phyloP scores from a whole-genome alignment of 2,113 vertebrate species.

The Panthera tigris region DNA sequence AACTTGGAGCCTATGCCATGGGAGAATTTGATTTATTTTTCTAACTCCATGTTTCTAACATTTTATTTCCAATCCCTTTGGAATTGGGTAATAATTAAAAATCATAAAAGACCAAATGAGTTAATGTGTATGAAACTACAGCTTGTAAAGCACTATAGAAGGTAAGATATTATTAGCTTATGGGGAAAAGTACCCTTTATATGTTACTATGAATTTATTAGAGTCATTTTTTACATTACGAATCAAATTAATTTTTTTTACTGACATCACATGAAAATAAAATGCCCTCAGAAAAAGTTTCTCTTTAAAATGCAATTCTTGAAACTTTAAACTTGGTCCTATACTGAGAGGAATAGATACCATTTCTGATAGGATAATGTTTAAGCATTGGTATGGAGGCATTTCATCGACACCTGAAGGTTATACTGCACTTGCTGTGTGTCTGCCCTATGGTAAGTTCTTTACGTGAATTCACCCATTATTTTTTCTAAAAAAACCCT shows the following conservation, averaged over 20 bases:
- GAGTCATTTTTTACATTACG: neutral
- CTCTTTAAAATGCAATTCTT: neutral
- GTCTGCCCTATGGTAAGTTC: neutral
- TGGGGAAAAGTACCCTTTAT: neutral
- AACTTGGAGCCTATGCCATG: neutral
- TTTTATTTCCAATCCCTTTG: slow-evolving; percentile 14
- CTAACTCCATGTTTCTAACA: neutral
- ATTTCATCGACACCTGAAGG: neutral
- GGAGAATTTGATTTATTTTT: neutral
- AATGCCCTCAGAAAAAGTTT: neutral
- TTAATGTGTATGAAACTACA: slow-evolving; percentile 3
- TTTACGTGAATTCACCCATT: neutral
- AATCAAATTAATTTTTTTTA: slow-evolving; percentile 21
- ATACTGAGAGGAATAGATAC: neutral
- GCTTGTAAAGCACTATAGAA: neutral
- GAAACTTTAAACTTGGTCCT: neutral
- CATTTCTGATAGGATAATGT: neutral
- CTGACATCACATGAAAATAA: neutral
- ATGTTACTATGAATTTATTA: neutral
- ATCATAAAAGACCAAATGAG: neutral
- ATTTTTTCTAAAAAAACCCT: neutral
- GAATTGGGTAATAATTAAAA: slow-evolving; percentile 8
- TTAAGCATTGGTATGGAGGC: neutral
- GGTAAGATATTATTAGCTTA: neutral
- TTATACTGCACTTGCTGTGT: neutral